phyloP scores from a whole-genome alignment of 2,888 invertebrate genomes.

The Diarsia rubi region DNA sequence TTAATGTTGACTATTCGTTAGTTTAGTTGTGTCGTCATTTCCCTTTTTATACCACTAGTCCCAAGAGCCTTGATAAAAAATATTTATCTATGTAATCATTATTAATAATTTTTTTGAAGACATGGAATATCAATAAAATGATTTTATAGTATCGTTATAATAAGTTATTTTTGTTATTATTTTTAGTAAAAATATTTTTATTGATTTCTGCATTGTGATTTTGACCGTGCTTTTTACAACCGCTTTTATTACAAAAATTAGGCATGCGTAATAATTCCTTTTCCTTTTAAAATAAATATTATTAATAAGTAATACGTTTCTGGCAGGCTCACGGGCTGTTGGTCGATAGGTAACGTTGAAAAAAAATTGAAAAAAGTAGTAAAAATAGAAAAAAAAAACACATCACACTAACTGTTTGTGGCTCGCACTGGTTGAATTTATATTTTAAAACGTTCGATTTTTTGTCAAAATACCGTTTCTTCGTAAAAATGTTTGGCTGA shows the following conservation, averaged over 20 bases:
- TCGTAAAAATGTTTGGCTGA: slow-evolving; percentile 65
- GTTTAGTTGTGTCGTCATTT: slow-evolving; percentile 36
- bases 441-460: slow-evolving; percentile 22
- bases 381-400: slow-evolving; percentile 57
- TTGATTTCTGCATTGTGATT: slow-evolving; percentile 64
- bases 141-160: background rate
- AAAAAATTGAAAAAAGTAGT: slow-evolving; percentile 57
- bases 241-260: slow-evolving; percentile 72
- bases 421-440: slow-evolving; percentile 59
- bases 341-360: slow-evolving; percentile 82
- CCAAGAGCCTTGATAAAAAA: slow-evolving; percentile 53
- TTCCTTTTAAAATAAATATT: slow-evolving; percentile 51
- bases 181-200: slow-evolving; percentile 25
- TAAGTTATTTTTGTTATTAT: background rate
- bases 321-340: slow-evolving; percentile 80
- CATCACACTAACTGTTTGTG: slow-evolving; percentile 66
- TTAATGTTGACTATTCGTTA: slow-evolving; percentile 56
- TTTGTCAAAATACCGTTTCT: slow-evolving; percentile 27
- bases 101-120: slow-evolving; percentile 25
- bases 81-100: slow-evolving; percentile 39
- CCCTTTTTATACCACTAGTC: slow-evolving; percentile 38
- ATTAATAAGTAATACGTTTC: slow-evolving; percentile 69
- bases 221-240: slow-evolving; percentile 71
- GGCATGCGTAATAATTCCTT: slow-evolving; percentile 75
- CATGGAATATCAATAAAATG: slow-evolving; percentile 53